A percentile compares a stretch with the other conserved stretches of the same genome.
These are phyloP conservation scores for Egretta garzetta DNA, from an alignment of 2,113 vertebrate genomes.

Conservation along the genomic window DNA sequence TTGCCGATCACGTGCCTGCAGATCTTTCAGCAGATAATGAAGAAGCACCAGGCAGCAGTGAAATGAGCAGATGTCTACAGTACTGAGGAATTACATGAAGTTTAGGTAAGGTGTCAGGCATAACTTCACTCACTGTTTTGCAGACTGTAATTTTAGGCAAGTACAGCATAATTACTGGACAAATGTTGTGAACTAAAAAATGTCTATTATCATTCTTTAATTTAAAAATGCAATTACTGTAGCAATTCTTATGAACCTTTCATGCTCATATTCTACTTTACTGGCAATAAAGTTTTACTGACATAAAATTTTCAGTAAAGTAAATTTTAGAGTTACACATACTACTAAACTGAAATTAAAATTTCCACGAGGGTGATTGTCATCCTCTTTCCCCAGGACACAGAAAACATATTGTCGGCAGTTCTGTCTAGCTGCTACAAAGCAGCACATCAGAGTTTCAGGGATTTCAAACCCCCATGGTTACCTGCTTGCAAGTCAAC, in stretches of 20 bases:
- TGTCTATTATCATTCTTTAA: background rate
- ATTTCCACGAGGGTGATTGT: background rate
- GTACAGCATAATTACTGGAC: background rate
- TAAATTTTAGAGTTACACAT: background rate
- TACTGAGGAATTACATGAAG: background rate
- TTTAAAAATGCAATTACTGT: background rate
- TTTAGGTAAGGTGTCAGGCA: slow-evolving; percentile 5
- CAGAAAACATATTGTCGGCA: background rate
- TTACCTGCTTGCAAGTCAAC: background rate
- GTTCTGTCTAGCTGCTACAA: background rate
- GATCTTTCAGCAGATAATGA: background rate
- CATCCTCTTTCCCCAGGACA: background rate
- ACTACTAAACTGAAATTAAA: background rate
- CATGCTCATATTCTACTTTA: background rate
- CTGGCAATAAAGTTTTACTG: background rate
- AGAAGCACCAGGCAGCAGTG: background rate
- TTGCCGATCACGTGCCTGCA: background rate
- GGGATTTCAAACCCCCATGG: background rate
- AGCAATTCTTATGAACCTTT: background rate
- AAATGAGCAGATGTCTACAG: slow-evolving; percentile 11
- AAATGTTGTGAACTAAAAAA: background rate
- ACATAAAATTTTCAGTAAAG: background rate
- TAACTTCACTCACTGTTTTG: background rate
- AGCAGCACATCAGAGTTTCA: background rate
- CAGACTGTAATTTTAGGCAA: background rate